Evolutionary conservation across 1,140 invertebrate species (phyloP).

Genomic region (Drosophila sechellia): DNA sequence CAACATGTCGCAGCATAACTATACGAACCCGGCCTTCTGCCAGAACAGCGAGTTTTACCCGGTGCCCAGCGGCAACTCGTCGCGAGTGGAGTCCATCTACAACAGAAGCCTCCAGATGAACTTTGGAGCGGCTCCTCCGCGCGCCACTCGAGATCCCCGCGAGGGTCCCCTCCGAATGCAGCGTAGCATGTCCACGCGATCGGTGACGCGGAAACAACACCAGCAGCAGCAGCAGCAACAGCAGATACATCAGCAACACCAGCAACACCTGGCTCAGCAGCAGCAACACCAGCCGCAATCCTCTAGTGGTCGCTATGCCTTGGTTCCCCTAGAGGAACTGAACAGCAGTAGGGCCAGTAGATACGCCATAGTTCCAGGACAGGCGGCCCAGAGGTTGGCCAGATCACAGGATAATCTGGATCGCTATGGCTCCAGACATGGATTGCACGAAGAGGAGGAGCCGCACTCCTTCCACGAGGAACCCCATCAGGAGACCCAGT

Average conservation of each 20-base stretch:
- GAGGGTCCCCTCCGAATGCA: slow-evolving; percentile 83
- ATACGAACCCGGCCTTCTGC: slow-evolving; percentile 91
- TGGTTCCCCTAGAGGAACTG: slow-evolving; percentile 85
- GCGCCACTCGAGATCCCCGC: slow-evolving; percentile 61
- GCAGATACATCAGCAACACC: slow-evolving; percentile 30
- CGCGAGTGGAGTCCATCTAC: slow-evolving; percentile 70
- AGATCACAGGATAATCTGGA: slow-evolving; percentile 78
- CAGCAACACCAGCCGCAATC: slow-evolving; percentile 35
- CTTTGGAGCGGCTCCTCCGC: slow-evolving; percentile 76
- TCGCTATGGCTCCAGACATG: slow-evolving; percentile 59
- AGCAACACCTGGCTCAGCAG: slow-evolving; percentile 42
- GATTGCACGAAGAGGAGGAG: slow-evolving; percentile 65
- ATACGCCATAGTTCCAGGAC: slow-evolving; percentile 61
- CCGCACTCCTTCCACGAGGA: slow-evolving; percentile 78
- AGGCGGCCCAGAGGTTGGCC: slow-evolving; percentile 62
- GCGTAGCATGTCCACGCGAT: slow-evolving; percentile 82
- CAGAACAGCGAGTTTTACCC: slow-evolving; percentile 89
- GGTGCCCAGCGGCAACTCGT: slow-evolving; percentile 46
- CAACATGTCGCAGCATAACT: slow-evolving; percentile 86
- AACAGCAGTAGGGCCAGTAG: slow-evolving; percentile 55
- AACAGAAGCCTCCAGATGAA: slow-evolving; percentile 75
- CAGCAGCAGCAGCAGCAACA: slow-evolving; percentile 46
- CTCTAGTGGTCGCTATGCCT: slow-evolving; percentile 83
- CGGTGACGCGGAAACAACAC: slow-evolving; percentile 68
- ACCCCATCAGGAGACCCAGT: slow-evolving; percentile 70